Evolutionary conservation across 1,140 invertebrate genomes (phyloP), one percentile per base, ranked within the genome.

Genomic region (Protaetia brevitarsis): DNA sequence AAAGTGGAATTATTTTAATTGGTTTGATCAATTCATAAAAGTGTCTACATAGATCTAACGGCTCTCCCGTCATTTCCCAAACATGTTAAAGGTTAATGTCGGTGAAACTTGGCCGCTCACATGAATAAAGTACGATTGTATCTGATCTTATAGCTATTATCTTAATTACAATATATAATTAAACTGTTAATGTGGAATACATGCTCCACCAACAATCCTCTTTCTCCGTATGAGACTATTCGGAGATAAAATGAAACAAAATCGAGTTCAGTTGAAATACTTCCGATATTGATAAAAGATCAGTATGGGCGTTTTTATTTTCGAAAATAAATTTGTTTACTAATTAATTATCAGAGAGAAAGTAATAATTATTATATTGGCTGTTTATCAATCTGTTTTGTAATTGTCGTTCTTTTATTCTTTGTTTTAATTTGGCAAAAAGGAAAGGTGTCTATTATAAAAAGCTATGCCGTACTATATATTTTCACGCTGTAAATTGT

Each of bases 151-250:
- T 16, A 21, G 41, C 11, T 19, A 51, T 51, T 51, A 51, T 21
- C 26, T 51, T 51, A 51, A 51, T 51, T 51, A 26, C 19, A 51
- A 51, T 51, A 51, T 51, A 26, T 51, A 51, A 51, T 51, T 51
- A 51, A 51, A 51, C 5, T 51, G 16, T 21, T 51, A 51, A 51
- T 26, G 41, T 51, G 41, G 19, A 51, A 51, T 51, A 51, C 41
- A 51, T 51, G 41, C 21, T 51, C 41, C 41, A 23, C 41, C 6
- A 51, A 51, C 41, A 51, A 51, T 51, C 41, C 19, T 51, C 41
- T 51, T 51, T 51, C 41, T 51, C 41, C 5, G 5, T 1, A 51
- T 21, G 11, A 23, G 26, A 19, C 19, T 26, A 23, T 4, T 11
- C 4, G 21, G 41, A 1, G 16, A 8, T 51, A 11, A 21, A 19